Base-by-base conservation (phyloP, 1,140 invertebrate species). In the Bilobella aurantiaca region DNA sequence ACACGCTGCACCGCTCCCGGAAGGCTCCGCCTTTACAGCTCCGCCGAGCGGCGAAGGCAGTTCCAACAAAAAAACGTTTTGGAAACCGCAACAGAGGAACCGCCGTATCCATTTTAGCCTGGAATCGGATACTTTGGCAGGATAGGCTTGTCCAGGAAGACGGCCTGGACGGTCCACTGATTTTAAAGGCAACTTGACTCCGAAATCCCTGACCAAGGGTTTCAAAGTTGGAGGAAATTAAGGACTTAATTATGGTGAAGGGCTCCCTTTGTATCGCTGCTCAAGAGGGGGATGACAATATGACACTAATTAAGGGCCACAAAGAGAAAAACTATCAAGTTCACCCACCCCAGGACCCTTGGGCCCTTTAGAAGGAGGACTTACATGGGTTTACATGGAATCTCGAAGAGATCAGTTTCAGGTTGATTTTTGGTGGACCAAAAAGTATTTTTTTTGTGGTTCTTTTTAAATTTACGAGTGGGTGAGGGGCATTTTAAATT, bases 181-280 rank as follows among this genome's bases (percentile, higher is more conserved):
- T 23, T 53, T 18, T 53, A 5, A 53, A 23, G 25, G 14, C 5
- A 53, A 53, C 25, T 23, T 23, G 49, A 23, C 49, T 53, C 49
- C 23, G 12, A 42, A 42, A 8, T 8, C 49, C 25, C 49, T 53
- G 5, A 14, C 18, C 34, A 18, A 18, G 18, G 34, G 8, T 42
- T 42, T 18, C 18, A 42, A 42, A 42, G 34, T 42, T 42, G n/a
- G n/a, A 42, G 34, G 34, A 23, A 53, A 53, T 53, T 12, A 53
- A 12, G 49, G 49, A 53, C 49, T 53, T 53, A 53, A 53, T 53
- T 53, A 53, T 53, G 49, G 14, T n/a, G n/a, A n/a, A n/a, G 49
- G 21, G 49, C 5, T 23, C 25, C 49, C 49, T 42, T 42, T 42
- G 49, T 16, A 8, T 5, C 12, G 25, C 8, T 5, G 21, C 3